Percentiles rank a stretch among this genome's conserved stretches.
phyloP scores from a whole-genome alignment of 2,113 vertebrate genomes.

The Peromyscus maniculatus region DNA sequence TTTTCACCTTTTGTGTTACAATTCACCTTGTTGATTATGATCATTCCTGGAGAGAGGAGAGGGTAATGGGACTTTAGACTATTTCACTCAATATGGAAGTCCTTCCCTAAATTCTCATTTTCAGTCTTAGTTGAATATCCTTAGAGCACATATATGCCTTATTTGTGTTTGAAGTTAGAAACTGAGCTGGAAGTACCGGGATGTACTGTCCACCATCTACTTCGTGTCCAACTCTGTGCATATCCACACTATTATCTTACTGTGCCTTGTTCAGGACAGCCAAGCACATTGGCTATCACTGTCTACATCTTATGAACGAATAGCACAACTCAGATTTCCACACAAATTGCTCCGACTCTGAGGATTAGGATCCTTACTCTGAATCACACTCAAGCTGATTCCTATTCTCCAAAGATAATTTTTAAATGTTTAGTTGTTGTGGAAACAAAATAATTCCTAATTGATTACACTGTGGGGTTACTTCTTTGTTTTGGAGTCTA shows the following conservation, averaged over 20 bases:
- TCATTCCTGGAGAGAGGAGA: neutral
- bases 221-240: neutral
- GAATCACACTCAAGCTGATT: slow-evolving; percentile 47
- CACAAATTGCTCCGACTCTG: neutral
- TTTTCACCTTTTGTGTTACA: neutral
- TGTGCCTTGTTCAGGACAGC: neutral
- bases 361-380: neutral
- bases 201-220: slow-evolving; percentile 15
- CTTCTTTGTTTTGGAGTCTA: slow-evolving; percentile 55
- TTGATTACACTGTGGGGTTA: slow-evolving; percentile 33
- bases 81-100: neutral
- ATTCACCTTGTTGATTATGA: neutral
- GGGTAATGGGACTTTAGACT: neutral
- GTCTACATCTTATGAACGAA: slow-evolving; percentile 12
- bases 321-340: slow-evolving; percentile 28
- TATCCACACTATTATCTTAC: neutral
- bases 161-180: neutral
- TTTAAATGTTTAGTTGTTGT: slow-evolving; percentile 70
- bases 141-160: slow-evolving; percentile 42
- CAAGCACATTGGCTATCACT: neutral
- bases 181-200: neutral
- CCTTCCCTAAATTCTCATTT: slow-evolving; percentile 30
- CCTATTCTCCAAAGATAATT: slow-evolving; percentile 30
- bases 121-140: slow-evolving; percentile 3
- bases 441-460: slow-evolving; percentile 71